Conservation (phyloP, 2,888 invertebrate genomes). For the Caenorhabditis sinica region DNA sequence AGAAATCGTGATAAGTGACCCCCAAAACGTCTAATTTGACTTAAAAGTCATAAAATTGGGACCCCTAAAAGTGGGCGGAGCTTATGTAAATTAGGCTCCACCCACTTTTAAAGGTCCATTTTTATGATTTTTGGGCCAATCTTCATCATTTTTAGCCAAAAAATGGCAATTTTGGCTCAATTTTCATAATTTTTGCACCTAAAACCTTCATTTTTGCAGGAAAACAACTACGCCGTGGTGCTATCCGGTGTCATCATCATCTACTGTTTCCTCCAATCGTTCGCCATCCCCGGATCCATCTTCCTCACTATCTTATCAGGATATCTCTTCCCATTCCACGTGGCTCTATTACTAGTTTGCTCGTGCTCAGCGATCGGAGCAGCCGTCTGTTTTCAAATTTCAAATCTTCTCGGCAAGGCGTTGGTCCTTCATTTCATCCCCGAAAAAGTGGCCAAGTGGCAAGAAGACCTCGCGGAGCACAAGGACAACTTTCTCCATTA, state of each 20-base stretch:
- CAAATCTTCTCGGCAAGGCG: slow-evolving; percentile 90
- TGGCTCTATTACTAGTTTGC: slow-evolving; percentile 91
- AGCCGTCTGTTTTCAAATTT: slow-evolving; percentile 94
- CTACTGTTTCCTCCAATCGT: slow-evolving; percentile 98
- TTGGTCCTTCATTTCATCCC: slow-evolving; percentile 86
- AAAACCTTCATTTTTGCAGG: slow-evolving; percentile 83
- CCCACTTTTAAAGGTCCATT: no score
- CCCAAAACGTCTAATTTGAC: slow-evolving; percentile 48
- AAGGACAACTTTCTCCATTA: slow-evolving; percentile 94
- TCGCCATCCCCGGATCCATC: slow-evolving; percentile 99
- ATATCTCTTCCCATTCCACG: slow-evolving; percentile 94
- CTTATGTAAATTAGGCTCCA: no score
- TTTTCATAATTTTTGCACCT: no score
- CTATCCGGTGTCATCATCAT: slow-evolving; percentile 92
- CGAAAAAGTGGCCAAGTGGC: slow-evolving; percentile 91
- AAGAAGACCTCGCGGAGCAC: slow-evolving; percentile 89
- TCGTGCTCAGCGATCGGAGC: slow-evolving; percentile 96
- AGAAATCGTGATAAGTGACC: slow-evolving; percentile 41
- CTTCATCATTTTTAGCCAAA: no score
- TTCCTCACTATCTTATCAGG: slow-evolving; percentile 97
- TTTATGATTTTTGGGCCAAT: no score
- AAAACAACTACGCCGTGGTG: slow-evolving; percentile 90
- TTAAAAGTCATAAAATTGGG: no score
- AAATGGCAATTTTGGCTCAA: no score
- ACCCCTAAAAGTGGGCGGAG: no score